Base-by-base conservation (phyloP, 2,888 invertebrate genomes). In the Autographa gamma region DNA sequence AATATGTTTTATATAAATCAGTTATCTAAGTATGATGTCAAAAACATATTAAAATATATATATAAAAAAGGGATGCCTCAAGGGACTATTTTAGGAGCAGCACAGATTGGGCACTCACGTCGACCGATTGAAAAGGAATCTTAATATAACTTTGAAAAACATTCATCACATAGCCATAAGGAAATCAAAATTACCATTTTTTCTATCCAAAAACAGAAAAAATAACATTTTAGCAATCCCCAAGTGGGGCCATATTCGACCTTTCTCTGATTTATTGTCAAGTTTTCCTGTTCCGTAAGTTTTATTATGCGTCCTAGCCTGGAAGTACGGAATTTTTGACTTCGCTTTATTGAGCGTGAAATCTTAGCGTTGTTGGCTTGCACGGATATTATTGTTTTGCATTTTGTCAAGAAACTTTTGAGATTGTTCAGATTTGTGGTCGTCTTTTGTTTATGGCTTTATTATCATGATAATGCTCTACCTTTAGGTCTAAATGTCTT, bases 241-340 rank as follows among this genome's bases (percentile, higher is more conserved):
- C 81, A 63, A 76, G 76, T 84, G 91, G 85, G 90, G 88, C 72
- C 87, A 89, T 89, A 89, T 91, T 90, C 91, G 91, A 90, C 93
- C 92, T 92, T 92, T 92, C 89, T 87, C 83, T 93, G 94, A 94
- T 94, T 94, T 94, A 94, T 93, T 82, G 89, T 84, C 86, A 88
- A 90, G 85, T 89, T 89, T 89, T 88, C 89, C 88, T 84, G 87
- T 85, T 86, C 80, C 84, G 86, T 86, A 91, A 93, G 89, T 93
- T 93, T 92, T 93, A 92, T 91, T 91, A 91, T 92, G 90, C 91
- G 88, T 78, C 80, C 87, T 84, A 76, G 63, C 32, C 60, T 77
- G 73, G 83, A 84, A 85, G 82, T 85, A 86, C 84, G 90, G 90
- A 91, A 87, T 85, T 92, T 92, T 91, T 88, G 88, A 90, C 90